Evolutionary conservation across 92 coral and sea anemone species (phyloP), one percentile per base, ranked within the genome.

Genomic region (Zoanthus solanderi): DNA sequence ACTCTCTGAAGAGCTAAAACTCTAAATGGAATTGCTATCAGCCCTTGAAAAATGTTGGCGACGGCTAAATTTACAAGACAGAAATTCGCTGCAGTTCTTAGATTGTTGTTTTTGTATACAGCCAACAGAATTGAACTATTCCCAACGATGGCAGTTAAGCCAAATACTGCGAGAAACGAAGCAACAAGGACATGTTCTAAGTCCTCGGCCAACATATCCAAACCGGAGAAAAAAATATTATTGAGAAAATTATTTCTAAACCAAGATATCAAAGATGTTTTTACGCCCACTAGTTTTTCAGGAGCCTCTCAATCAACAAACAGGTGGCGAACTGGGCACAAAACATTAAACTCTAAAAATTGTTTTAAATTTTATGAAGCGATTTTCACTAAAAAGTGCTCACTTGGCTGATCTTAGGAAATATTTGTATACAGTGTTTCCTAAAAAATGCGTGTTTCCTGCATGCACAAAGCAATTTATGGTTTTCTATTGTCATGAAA

Each of bases 11-110:
- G 85, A 29, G 75, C 85, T 28, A 81, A 46, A 9, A 81, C 61
- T 15, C 85, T 66, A 44, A 81, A 67, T 8, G 85, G 85, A 81
- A 81, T 63, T 53, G 85, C 85, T 66, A 81, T 81, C 16, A 81
- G 47, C 1, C 85, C 85, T 46, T 81, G 85, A 44, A 63, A 81
- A 66, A 81, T 81, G 85, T 81, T 81, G 23, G 85, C 85, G 4
- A 81, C 75, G 31, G 85, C 85, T 2, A 81, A 58, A 81, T 81
- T 81, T 23, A 66, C 85, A 10, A 81, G 85, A 30, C 61, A 81
- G 29, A 66, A 81, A 14, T 81, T 81, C 7, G 85, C 85, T 46
- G 85, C 75, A 45, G 74, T 81, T 45, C 85, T 60, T 65, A 81
- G 52, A 18, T 66, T 81, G 29, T 73, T 65, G 46, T 81, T 81